Percentiles rank a stretch among this genome's conserved stretches.
phyloP scores from a whole-genome alignment of 2,797 vertebrate species.

The Meda fulgida region DNA sequence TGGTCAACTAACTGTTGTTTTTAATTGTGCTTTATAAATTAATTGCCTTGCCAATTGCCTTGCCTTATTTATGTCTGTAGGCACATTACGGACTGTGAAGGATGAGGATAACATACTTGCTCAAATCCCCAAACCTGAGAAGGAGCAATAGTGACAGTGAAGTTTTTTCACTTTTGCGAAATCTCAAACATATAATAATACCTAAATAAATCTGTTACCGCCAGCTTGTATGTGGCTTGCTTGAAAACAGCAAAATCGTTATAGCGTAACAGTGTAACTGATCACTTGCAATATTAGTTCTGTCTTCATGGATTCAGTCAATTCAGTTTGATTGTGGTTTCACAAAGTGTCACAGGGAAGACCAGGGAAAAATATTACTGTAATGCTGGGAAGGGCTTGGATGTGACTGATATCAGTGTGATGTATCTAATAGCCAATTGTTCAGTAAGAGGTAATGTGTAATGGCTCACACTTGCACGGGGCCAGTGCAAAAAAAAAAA shows the following conservation, averaged over 20 bases:
- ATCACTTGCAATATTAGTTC: slow-evolving; percentile 41
- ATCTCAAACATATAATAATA: slow-evolving; percentile 14
- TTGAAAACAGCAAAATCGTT: neutral
- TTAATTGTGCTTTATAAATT: neutral
- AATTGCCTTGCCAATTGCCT: neutral
- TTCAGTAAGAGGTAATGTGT: slow-evolving; percentile 14
- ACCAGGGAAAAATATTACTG: slow-evolving; percentile 43
- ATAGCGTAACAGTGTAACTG: neutral
- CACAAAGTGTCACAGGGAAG: slow-evolving; percentile 11
- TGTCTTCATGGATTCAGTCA: slow-evolving; percentile 47
- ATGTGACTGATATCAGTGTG: slow-evolving; percentile 43
- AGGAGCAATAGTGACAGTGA: neutral
- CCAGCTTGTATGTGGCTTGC: neutral
- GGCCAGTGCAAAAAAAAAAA: slow-evolving; percentile 50
- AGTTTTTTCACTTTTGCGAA: neutral
- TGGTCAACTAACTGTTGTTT: neutral
- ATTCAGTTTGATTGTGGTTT: slow-evolving; percentile 38
- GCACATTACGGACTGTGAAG: neutral
- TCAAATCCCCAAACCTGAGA: neutral
- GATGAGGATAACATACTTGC: neutral
- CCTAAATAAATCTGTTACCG: neutral
- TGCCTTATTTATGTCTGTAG: neutral
- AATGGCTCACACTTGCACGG: slow-evolving; percentile 5
- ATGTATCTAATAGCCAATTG: slow-evolving; percentile 27
- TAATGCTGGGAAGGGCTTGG: slow-evolving; percentile 27